These are phyloP conservation scores for Burhinus bistriatus DNA, from an alignment of 2,113 vertebrate genomes.

Conservation along the genomic window DNA sequence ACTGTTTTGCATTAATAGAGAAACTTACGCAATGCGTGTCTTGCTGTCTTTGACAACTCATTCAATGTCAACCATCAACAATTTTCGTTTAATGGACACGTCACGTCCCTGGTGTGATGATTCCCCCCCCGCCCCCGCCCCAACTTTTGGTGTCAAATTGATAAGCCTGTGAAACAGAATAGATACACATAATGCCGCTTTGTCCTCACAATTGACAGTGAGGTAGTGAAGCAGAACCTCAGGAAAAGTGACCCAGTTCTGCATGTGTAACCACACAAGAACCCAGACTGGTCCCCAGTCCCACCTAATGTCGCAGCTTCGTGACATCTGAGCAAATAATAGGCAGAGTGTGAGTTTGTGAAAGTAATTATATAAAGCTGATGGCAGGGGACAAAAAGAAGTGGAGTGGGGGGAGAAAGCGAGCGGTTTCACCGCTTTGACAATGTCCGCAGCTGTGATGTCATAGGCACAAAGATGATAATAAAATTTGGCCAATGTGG, in stretches of 20 bases:
- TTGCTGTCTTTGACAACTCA: constrained; percentile 39
- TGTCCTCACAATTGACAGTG: constrained; percentile 52
- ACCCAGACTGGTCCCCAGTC: constrained; percentile 11
- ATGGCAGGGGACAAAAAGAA: constrained; percentile 56
- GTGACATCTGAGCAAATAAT: constrained; percentile 59
- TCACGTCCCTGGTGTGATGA: background rate
- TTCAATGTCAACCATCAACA: constrained; percentile 56
- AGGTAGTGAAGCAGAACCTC: constrained; percentile 58
- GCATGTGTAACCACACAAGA: constrained; percentile 22
- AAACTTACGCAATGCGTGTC: constrained; percentile 30
- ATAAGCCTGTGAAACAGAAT: constrained; percentile 66
- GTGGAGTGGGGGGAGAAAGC: background rate
- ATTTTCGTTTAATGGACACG: constrained; percentile 58
- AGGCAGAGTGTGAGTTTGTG: constrained; percentile 62
- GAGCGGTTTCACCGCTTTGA: constrained; percentile 31
- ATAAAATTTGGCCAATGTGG: constrained; percentile 74
- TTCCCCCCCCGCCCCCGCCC: too few species aligned
- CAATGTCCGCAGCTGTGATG: constrained; percentile 77
- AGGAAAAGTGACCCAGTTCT: constrained; percentile 35
- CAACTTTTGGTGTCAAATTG: constrained; percentile 60
- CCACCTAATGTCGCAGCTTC: constrained; percentile 21
- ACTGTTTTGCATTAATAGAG: constrained; percentile 44
- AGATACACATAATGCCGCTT: constrained; percentile 66
- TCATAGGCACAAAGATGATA: constrained; percentile 75
- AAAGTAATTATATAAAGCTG: constrained; percentile 73